Percentiles rank a stretch among this genome's conserved stretches.
phyloP scores from a whole-genome alignment of 2,888 invertebrate genomes.

The Priocnemis perturbator region DNA sequence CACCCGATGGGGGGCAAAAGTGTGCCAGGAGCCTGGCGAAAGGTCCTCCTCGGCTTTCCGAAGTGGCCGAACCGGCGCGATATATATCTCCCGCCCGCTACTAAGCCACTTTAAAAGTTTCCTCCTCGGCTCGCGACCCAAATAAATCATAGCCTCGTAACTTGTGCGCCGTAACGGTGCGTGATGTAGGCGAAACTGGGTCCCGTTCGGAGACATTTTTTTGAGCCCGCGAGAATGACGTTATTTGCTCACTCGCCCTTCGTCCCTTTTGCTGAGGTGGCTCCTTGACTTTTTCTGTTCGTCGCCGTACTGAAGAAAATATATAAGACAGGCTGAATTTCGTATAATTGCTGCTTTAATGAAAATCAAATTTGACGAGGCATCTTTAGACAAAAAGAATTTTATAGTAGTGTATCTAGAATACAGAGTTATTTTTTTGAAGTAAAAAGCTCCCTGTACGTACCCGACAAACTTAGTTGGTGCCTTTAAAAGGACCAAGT shows the following conservation, averaged over 20 bases:
- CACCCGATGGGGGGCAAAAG: not conserved
- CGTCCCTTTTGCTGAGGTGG: too few relatives aligned
- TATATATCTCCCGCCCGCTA: constrained; percentile 36
- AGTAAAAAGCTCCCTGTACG: too few relatives aligned
- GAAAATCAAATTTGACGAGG: too few relatives aligned
- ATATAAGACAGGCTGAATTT: too few relatives aligned
- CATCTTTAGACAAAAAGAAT: too few relatives aligned
- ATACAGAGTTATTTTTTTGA: too few relatives aligned
- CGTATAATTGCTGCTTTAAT: too few relatives aligned
- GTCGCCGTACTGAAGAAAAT: too few relatives aligned
- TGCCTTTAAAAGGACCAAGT: too few relatives aligned
- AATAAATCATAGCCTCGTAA: constrained; percentile 46
- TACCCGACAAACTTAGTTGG: too few relatives aligned
- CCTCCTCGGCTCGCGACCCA: constrained; percentile 20
- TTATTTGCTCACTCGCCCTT: constrained; percentile 43
- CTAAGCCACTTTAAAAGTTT: constrained; percentile 48
- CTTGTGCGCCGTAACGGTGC: constrained; percentile 37
- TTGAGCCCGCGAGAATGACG: constrained; percentile 41
- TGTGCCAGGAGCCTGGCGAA: constrained; percentile 12
- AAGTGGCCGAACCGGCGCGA: constrained; percentile 11
- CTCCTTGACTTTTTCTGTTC: too few relatives aligned
- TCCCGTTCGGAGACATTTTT: constrained; percentile 37
- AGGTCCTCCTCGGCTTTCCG: constrained; percentile 4
- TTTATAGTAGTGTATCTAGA: too few relatives aligned
- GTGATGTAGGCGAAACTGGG: constrained; percentile 31